Conservation (phyloP, 2,888 invertebrate genomes). For the Parnassius mnemosyne region DNA sequence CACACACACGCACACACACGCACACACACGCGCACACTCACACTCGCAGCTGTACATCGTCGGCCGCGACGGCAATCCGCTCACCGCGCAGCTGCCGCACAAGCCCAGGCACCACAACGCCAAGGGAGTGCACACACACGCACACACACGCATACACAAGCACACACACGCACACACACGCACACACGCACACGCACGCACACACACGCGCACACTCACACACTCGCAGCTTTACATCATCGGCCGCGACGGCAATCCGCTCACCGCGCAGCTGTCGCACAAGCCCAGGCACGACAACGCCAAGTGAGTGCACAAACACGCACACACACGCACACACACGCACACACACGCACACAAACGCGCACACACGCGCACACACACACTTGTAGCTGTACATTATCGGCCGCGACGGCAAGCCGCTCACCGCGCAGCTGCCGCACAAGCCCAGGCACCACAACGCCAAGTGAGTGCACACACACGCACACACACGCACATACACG, state of each 20-base stretch:
- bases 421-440: slow-evolving; percentile 53
- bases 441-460: slow-evolving; percentile 47
- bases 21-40: not conserved
- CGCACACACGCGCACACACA: too few species aligned
- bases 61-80: slow-evolving; percentile 59
- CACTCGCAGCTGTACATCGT: slow-evolving; percentile 67
- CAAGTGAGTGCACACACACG: slow-evolving; percentile 26
- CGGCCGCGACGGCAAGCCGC: slow-evolving; percentile 59
- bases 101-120: slow-evolving; percentile 47
- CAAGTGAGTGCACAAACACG: slow-evolving; percentile 26
- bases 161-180: not conserved
- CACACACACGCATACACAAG: not conserved
- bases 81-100: slow-evolving; percentile 53
- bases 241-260: slow-evolving; percentile 59
- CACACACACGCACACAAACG: not conserved
- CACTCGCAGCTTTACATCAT: slow-evolving; percentile 67
- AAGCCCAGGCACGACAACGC: slow-evolving; percentile 47
- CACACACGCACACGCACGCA: not conserved
- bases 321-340: not conserved
- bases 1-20: not conserved
- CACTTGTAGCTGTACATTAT: slow-evolving; percentile 70
- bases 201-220: not conserved
- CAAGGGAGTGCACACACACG: slow-evolving; percentile 26
- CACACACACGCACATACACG: not conserved
- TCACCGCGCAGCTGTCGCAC: slow-evolving; percentile 53